Evolutionary conservation across 1,140 invertebrate genomes (phyloP), one percentile per base, ranked within the genome.

Genomic region (Heliconius melpomene): DNA sequence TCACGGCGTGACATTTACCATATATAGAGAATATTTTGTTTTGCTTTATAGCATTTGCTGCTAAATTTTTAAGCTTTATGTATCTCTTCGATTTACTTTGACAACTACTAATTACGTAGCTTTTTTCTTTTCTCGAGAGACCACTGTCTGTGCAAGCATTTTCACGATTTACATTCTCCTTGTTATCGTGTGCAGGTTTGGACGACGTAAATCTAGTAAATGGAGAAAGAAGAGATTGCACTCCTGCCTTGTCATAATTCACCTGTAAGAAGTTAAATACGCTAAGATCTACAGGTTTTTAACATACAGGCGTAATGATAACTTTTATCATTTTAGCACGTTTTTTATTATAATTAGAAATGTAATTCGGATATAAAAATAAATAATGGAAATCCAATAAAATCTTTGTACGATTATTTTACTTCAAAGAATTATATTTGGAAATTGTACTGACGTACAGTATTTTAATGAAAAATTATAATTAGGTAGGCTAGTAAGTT

Each of bases 21-120:
- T 90, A 88, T 40, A 94, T 80, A 20, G 87, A 83, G 86, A 94
- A 94, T 85, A 94, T 91, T 89, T 94, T 95, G 52, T 88, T 91
- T 74, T 91, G 75, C 79, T 85, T 86, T 57, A 90, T 88, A 74
- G 91, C 93, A 52, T 84, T 83, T 70, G 79, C 76, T 38, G 93
- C 93, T 73, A 87, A 72, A 32, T 71, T 81, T 91, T 94, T 94
- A 6, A 94, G 83, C 75, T 84, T 85, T 75, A 74, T 16, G 57
- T 93, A 93, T 77, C 88, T 84, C 2, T 72, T 84, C 23, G 88
- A 82, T 85, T 85, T 87, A 13, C 81, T 81, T 85, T 92, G 88
- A 79, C 89, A 93, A 57, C 80, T 89, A 72, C 85, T 86, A 81
- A 94, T 92, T 38, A 94, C 52, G 57, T 87, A 91, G 72, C 73